Conservation (phyloP, 2,888 invertebrate genomes). For the Temnothorax unifasciatus region DNA sequence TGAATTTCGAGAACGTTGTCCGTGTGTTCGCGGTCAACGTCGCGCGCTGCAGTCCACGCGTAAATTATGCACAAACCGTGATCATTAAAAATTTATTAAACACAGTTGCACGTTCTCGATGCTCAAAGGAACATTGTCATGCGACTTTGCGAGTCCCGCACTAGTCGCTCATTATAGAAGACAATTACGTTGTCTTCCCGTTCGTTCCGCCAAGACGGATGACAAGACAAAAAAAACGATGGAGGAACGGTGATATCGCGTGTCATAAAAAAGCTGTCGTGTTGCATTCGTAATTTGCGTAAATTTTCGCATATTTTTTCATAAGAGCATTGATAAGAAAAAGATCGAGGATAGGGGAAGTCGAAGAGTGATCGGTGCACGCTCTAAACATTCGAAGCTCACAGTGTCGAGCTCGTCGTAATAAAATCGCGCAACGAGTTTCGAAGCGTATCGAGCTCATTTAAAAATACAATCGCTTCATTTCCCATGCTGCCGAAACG, state of each 20-base stretch:
- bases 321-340: not conserved
- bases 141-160: not conserved
- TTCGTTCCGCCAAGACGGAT: not conserved
- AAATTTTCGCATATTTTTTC: not conserved
- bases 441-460: not conserved
- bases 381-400: not conserved
- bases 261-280: not conserved
- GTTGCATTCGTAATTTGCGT: not conserved
- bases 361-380: not conserved
- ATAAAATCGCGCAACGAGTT: slow-evolving; percentile 21
- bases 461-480: slow-evolving; percentile 36
- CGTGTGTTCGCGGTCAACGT: not conserved
- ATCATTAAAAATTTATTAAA: slow-evolving; percentile 50
- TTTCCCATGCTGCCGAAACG: not conserved
- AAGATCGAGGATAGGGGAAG: not conserved
- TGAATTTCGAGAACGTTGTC: slow-evolving; percentile 28
- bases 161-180: slow-evolving; percentile 19
- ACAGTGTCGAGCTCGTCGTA: not conserved
- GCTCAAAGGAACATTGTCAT: slow-evolving; percentile 18
- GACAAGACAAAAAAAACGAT: not conserved
- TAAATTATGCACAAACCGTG: slow-evolving; percentile 33
- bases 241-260: not conserved
- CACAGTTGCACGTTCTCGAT: not conserved
- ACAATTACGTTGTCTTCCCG: slow-evolving; percentile 21
- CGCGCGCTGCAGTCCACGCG: not conserved